Percentiles rank a stretch among this genome's conserved stretches.
phyloP scores from a whole-genome alignment of 2,113 vertebrate genomes.

The Perccottus glenii region DNA sequence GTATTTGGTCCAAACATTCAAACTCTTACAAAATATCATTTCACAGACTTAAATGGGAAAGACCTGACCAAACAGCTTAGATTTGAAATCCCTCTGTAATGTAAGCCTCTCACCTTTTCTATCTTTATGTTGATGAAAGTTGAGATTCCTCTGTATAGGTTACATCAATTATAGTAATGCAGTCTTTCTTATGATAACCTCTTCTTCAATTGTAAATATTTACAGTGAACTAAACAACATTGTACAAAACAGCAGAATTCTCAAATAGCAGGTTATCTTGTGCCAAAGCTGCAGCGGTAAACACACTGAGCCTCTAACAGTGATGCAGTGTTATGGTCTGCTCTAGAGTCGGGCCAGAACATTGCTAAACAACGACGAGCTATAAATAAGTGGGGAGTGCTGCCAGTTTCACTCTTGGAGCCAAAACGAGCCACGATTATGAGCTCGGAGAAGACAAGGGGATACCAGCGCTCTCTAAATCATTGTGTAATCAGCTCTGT shows the following conservation, averaged over 20 bases:
- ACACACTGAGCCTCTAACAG: constrained; percentile 59
- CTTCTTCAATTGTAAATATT: background rate
- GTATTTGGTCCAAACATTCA: too few relatives aligned
- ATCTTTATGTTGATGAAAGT: too few relatives aligned
- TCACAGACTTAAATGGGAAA: too few relatives aligned
- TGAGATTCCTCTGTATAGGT: too few relatives aligned
- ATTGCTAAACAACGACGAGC: constrained; percentile 64
- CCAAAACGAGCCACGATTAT: constrained; percentile 71
- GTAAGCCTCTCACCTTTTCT: too few relatives aligned
- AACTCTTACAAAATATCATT: too few relatives aligned
- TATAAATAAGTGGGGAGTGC: constrained; percentile 68
- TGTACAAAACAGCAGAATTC: constrained; percentile 4
- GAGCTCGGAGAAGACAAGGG: constrained; percentile 67
- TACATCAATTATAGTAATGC: too few relatives aligned
- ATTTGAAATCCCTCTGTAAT: too few relatives aligned
- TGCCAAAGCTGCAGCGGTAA: constrained; percentile 63
- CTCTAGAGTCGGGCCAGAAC: constrained; percentile 61
- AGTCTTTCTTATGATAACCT: too few relatives aligned
- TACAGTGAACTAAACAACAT: constrained; percentile 11
- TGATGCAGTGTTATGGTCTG: constrained; percentile 67
- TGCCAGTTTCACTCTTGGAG: constrained; percentile 68
- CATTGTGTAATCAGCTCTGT: constrained; percentile 83
- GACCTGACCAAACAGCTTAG: too few relatives aligned
- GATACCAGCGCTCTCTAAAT: constrained; percentile 84
- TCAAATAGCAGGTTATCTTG: constrained; percentile 26